phyloP scores from a whole-genome alignment of 2,797 vertebrate species.

The Pampus argenteus region DNA sequence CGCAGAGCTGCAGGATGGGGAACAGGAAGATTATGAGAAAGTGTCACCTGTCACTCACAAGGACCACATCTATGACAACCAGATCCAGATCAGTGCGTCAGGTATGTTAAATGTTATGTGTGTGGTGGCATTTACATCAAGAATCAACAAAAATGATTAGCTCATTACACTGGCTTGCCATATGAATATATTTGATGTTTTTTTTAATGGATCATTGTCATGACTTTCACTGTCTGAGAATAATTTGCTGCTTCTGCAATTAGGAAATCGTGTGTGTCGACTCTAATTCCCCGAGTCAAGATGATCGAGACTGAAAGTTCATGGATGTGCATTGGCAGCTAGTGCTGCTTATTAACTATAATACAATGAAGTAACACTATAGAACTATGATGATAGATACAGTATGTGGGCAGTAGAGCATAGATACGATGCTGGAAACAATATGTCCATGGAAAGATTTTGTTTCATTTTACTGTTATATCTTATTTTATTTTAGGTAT shows the following conservation, averaged over 20 bases:
- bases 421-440: neutral
- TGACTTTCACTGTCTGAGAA: conserved; percentile 9
- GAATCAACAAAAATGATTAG: neutral
- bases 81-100: conserved; percentile 65
- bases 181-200: neutral
- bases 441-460: neutral
- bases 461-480: neutral
- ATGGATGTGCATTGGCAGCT: conserved; percentile 6
- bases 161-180: neutral
- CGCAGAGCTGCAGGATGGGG: conserved; percentile 82
- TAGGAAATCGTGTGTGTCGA: conserved; percentile 20
- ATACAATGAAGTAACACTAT: neutral
- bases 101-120: conserved; percentile 31
- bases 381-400: neutral
- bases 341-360: conserved; percentile 3
- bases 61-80: conserved; percentile 86
- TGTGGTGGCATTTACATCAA: neutral
- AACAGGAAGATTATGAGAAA: conserved; percentile 82
- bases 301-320: conserved; percentile 6
- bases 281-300: conserved; percentile 8
- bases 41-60: conserved; percentile 83
- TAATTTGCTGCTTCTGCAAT: conserved; percentile 23
- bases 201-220: neutral
- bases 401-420: neutral
- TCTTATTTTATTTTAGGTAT: neutral